A percentile compares a stretch with the other conserved stretches of the same genome.
These are phyloP conservation scores for Apamea crenata DNA, from an alignment of 2,888 invertebrate genomes.

Conservation along the genomic window DNA sequence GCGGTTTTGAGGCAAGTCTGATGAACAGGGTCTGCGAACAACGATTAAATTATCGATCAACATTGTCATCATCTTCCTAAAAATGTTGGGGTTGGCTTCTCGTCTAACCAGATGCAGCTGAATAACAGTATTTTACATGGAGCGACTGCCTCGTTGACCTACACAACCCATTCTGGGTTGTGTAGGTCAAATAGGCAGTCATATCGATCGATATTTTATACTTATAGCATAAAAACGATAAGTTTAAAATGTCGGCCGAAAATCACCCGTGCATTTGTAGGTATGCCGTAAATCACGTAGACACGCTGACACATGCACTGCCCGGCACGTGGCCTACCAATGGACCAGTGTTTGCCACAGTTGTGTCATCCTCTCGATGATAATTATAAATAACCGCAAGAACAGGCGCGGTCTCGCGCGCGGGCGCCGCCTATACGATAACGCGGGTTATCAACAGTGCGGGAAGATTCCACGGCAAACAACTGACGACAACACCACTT, in stretches of 20 bases:
- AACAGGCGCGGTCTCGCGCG: constrained; percentile 82
- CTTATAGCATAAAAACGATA: not conserved
- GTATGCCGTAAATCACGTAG: constrained; percentile 7
- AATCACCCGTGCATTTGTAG: not conserved
- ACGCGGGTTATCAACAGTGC: constrained; percentile 82
- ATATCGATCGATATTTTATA: not conserved
- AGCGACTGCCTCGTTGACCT: not conserved
- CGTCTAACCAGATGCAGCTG: not conserved
- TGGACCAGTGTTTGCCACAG: constrained; percentile 61
- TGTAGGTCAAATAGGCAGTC: no score
- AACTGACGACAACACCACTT: constrained; percentile 71
- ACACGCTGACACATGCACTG: constrained; percentile 22
- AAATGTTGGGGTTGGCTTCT: not conserved
- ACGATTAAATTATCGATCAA: not conserved
- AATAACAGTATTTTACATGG: not conserved
- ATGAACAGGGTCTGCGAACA: not conserved
- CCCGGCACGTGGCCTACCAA: constrained; percentile 63
- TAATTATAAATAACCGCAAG: constrained; percentile 75
- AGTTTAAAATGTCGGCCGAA: not conserved
- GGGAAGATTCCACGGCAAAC: constrained; percentile 90
- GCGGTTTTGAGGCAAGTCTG: not conserved
- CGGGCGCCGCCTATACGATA: constrained; percentile 76
- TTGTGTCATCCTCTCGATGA: constrained; percentile 69
- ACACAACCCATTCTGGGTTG: not conserved
- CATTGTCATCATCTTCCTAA: not conserved